These are phyloP conservation scores for Morbakka virulenta DNA, from an alignment of 30 jellyfish, hydroid and myxozoan species.

Conservation along the genomic window DNA sequence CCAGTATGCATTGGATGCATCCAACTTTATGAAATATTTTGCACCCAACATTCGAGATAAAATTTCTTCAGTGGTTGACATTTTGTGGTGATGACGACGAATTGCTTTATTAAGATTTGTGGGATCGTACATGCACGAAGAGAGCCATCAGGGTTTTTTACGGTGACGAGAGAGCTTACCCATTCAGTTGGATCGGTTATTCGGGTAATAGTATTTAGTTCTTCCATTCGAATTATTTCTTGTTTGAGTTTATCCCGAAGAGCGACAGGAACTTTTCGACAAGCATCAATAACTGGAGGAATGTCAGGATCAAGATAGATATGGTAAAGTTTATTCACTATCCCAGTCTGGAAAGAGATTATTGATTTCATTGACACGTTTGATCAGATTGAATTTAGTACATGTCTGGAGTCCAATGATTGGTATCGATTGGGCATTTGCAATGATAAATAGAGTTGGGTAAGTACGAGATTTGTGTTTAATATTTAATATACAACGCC, in stretches of 20 bases:
- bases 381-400: neutral
- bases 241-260: conserved; percentile 18
- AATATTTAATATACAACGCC: neutral
- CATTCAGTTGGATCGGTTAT: conserved; percentile 34
- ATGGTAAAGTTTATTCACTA: conserved; percentile 58
- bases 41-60: too few species aligned
- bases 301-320: conserved; percentile 46
- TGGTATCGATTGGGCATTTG: neutral
- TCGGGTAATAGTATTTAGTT: neutral
- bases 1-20: too few species aligned
- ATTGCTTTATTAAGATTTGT: too few species aligned
- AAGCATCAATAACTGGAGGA: conserved; percentile 46
- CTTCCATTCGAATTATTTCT: conserved; percentile 61
- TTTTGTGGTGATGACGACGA: too few species aligned
- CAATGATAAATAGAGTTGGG: neutral
- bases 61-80: too few species aligned
- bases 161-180: conserved; percentile 51
- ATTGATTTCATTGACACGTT: conserved; percentile 1
- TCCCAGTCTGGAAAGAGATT: conserved; percentile 40
- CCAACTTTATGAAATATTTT: too few species aligned
- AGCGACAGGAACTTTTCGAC: conserved; percentile 47
- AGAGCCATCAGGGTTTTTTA: too few species aligned
- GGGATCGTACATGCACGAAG: too few species aligned
- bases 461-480: neutral
- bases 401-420: conserved; percentile 16